These are phyloP conservation scores for Brachionus angularis DNA, from an alignment of 1,140 invertebrate species.

Conservation along the genomic window DNA sequence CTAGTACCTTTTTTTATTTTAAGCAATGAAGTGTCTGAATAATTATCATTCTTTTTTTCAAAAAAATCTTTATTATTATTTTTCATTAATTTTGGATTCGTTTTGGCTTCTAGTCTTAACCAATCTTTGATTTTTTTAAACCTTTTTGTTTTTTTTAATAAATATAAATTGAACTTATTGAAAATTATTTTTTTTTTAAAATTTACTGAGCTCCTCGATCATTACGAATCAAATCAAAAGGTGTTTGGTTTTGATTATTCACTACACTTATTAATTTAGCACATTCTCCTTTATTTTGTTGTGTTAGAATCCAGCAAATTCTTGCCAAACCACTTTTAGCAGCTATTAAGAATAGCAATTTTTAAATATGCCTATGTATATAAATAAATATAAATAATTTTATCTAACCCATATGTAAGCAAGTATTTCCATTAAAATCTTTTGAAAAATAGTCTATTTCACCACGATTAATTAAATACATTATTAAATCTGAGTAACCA, in stretches of 20 bases:
- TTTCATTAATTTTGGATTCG: conserved; percentile 10
- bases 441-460: neutral
- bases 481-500: conserved; percentile 23
- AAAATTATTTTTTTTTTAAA: neutral
- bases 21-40: conserved; percentile 6
- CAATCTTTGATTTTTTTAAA: conserved; percentile 36
- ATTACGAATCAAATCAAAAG: conserved; percentile 26
- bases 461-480: conserved; percentile 12
- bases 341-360: neutral
- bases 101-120: conserved; percentile 10
- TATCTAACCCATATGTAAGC: conserved; percentile 28
- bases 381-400: neutral
- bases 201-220: conserved; percentile 20
- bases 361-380: too few species aligned
- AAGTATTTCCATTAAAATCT: conserved; percentile 39
- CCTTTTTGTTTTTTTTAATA: too few species aligned
- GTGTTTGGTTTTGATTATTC: conserved; percentile 40
- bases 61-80: neutral
- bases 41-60: neutral
- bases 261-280: neutral
- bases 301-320: conserved; percentile 20
- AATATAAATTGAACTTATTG: neutral
- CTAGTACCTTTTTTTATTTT: conserved; percentile 38
- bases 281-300: conserved; percentile 12
- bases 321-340: conserved; percentile 22